Percentiles rank a stretch among this genome's conserved stretches.
Evolutionary conservation across 2,888 invertebrate species (phyloP).

Genomic region (Lathronympha strigana): DNA sequence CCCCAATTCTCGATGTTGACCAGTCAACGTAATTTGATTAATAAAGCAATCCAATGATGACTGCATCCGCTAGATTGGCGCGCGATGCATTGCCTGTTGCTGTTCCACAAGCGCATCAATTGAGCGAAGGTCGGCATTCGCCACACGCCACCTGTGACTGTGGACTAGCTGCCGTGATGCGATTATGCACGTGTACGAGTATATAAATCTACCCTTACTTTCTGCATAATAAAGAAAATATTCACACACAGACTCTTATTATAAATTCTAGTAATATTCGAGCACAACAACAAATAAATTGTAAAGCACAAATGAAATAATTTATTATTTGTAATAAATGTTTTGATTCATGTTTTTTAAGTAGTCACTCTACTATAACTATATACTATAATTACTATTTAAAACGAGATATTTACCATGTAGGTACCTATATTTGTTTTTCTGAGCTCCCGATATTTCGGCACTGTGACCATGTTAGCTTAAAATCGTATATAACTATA

Average conservation of each 20-base stretch:
- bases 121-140: constrained; percentile 48
- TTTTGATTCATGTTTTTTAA: too few species aligned
- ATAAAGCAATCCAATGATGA: constrained; percentile 25
- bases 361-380: too few species aligned
- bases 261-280: background rate
- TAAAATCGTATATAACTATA: too few species aligned
- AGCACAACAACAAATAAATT: too few species aligned
- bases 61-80: constrained; percentile 25
- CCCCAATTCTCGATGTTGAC: background rate
- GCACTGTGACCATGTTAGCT: too few species aligned
- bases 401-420: too few species aligned
- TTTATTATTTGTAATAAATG: too few species aligned
- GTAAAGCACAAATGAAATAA: too few species aligned
- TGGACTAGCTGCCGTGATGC: constrained; percentile 43
- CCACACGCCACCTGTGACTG: constrained; percentile 51
- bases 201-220: constrained; percentile 11
- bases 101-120: constrained; percentile 41
- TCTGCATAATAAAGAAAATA: constrained; percentile 1
- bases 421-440: too few species aligned
- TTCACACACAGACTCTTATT: background rate
- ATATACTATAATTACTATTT: too few species aligned
- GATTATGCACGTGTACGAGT: constrained; percentile 43
- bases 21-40: constrained; percentile 10
- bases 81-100: constrained; percentile 36
- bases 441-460: too few species aligned